Percentiles rank a stretch among this genome's conserved stretches.
Evolutionary conservation across 2,888 invertebrate species (phyloP).

Genomic region (Netelia virgata): DNA sequence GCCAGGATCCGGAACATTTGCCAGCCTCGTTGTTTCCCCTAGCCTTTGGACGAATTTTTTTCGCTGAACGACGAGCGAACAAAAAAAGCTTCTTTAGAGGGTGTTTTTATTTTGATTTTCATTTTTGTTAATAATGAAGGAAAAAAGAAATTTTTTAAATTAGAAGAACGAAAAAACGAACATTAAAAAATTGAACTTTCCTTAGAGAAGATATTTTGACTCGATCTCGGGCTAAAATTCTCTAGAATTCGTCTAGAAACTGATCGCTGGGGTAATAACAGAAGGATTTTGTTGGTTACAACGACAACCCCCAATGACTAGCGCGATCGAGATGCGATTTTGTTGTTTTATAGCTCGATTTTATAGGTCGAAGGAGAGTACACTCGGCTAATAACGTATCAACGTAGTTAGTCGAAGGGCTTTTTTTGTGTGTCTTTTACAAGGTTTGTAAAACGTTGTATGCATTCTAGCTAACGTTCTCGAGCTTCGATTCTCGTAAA

Average conservation of each 20-base stretch:
- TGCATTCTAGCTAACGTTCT: too few relatives aligned
- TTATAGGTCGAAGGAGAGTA: background rate
- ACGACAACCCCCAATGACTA: background rate
- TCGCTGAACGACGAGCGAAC: conserved; percentile 6
- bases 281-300: too few relatives aligned
- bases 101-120: background rate
- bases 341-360: background rate
- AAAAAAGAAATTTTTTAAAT: too few relatives aligned
- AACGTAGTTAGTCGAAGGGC: too few relatives aligned
- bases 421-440: too few relatives aligned
- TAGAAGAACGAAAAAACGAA: too few relatives aligned
- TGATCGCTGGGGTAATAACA: too few relatives aligned
- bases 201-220: background rate
- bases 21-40: conserved; percentile 34
- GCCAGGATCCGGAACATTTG: conserved; percentile 57
- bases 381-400: too few relatives aligned
- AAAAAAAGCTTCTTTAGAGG: conserved; percentile 22
- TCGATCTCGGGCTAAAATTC: conserved; percentile 1
- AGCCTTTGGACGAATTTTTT: conserved; percentile 30
- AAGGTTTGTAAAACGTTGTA: too few relatives aligned
- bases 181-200: too few relatives aligned
- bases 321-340: background rate
- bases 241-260: background rate
- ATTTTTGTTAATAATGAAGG: too few relatives aligned
- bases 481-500: too few relatives aligned